These are phyloP conservation scores for Coelopa pilipes DNA, from an alignment of 2,888 invertebrate species.

Conservation along the genomic window DNA sequence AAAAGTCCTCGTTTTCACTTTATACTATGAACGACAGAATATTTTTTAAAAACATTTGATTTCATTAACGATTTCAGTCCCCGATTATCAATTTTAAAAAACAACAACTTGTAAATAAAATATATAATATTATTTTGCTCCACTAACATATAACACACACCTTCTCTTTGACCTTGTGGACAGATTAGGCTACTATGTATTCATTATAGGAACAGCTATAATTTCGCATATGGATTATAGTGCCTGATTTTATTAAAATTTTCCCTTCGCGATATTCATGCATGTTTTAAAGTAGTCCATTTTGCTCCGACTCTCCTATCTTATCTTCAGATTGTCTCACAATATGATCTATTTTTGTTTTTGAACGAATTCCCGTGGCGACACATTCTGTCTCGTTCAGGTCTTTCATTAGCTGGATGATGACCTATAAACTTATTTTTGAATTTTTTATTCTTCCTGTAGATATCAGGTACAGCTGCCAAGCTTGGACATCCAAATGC, in stretches of 20 bases:
- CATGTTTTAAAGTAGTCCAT: not conserved
- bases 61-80: too few relatives aligned
- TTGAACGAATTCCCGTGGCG: constrained; percentile 18
- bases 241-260: not conserved
- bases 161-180: constrained; percentile 12
- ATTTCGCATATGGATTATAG: not conserved
- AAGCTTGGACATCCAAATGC: constrained; percentile 87
- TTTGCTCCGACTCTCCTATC: not conserved
- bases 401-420: constrained; percentile 7
- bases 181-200: not conserved
- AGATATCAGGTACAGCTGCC: constrained; percentile 95
- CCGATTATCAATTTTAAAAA: not conserved
- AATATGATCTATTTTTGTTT: constrained; percentile 27
- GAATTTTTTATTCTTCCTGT: constrained; percentile 34
- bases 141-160: not conserved
- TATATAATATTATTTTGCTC: not conserved
- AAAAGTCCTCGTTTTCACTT: too few relatives aligned
- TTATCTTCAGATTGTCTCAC: constrained; percentile 16
- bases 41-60: too few relatives aligned
- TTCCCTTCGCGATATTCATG: not conserved
- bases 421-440: constrained; percentile 38
- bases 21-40: too few relatives aligned
- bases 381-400: not conserved
- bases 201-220: not conserved
- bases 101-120: constrained; percentile 1